Conservation (phyloP, 2,888 invertebrate species). For the Meghimatium bilineatum region DNA sequence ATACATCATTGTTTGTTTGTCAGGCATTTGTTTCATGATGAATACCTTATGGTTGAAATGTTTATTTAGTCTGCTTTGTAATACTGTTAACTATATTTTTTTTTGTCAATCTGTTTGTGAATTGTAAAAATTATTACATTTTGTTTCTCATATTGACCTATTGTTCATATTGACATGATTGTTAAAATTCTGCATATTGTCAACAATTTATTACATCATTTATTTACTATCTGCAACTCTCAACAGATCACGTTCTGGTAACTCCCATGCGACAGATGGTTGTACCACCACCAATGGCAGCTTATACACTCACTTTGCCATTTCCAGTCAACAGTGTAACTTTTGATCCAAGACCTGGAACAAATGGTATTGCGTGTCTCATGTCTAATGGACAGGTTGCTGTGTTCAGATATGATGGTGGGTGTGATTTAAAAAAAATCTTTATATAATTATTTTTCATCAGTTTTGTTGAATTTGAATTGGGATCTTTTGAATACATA, state of each 20-base stretch:
- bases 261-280: slow-evolving; percentile 86
- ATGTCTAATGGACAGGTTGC: slow-evolving; percentile 54
- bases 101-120: too few relatives aligned
- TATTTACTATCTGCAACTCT: neutral
- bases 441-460: too few relatives aligned
- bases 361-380: slow-evolving; percentile 60
- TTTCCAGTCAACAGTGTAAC: slow-evolving; percentile 78
- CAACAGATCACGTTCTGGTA: slow-evolving; percentile 81
- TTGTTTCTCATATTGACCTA: too few relatives aligned
- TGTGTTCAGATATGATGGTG: slow-evolving; percentile 32
- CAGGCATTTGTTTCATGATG: too few relatives aligned
- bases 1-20: too few relatives aligned
- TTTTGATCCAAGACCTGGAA: slow-evolving; percentile 60
- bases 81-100: too few relatives aligned
- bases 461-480: too few relatives aligned
- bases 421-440: neutral
- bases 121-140: too few relatives aligned
- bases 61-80: too few relatives aligned
- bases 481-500: too few relatives aligned
- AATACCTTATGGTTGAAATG: too few relatives aligned
- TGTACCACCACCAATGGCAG: slow-evolving; percentile 90
- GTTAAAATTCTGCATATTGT: neutral
- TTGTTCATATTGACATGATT: neutral
- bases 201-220: neutral
- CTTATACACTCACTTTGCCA: slow-evolving; percentile 80